These are phyloP conservation scores for Melieria picta DNA, from an alignment of 2,888 invertebrate genomes.

Conservation along the genomic window DNA sequence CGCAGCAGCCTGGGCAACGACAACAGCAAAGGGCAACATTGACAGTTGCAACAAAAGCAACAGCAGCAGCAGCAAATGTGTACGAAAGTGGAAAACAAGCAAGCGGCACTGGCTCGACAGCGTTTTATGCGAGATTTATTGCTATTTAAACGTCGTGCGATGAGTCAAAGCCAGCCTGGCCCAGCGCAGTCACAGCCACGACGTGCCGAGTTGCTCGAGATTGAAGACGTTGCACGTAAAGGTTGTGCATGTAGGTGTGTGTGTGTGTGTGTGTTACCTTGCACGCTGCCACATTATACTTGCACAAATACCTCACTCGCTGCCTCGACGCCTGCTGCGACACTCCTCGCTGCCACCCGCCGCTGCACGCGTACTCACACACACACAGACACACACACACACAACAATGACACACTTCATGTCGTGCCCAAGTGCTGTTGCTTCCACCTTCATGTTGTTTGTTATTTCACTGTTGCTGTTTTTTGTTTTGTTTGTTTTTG, in stretches of 20 bases:
- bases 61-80: neutral
- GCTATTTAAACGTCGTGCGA: constrained; percentile 58
- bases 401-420: constrained; percentile 10
- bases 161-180: neutral
- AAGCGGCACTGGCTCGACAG: constrained; percentile 36
- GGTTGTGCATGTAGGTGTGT: too few species aligned
- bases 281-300: constrained; percentile 18
- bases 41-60: constrained; percentile 13
- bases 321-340: neutral
- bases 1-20: constrained; percentile 20
- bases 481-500: too few species aligned
- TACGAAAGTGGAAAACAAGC: constrained; percentile 16
- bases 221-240: too few species aligned
- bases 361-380: constrained; percentile 19
- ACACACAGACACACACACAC: constrained; percentile 17
- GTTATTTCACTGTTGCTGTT: too few species aligned
- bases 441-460: neutral
- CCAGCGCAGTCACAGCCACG: neutral
- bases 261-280: constrained; percentile 4
- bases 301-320: neutral
- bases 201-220: neutral
- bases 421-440: constrained; percentile 32
- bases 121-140: constrained; percentile 61
- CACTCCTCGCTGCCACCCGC: constrained; percentile 9
- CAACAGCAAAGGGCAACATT: constrained; percentile 27